These are phyloP conservation scores for Chydorus sphaericus DNA, from an alignment of 2,888 invertebrate species.

Conservation along the genomic window DNA sequence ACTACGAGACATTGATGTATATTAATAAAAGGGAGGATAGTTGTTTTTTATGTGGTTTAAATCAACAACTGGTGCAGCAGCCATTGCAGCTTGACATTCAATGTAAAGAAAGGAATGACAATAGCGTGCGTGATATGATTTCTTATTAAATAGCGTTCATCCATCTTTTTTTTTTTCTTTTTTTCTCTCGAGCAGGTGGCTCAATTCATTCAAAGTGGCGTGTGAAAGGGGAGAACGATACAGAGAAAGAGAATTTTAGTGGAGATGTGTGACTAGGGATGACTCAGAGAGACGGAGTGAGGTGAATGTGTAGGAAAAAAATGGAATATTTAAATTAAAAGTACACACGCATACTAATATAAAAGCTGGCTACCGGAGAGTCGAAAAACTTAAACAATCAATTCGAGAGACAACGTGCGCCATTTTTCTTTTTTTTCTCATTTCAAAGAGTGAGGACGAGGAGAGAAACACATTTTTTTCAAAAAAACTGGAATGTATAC, in stretches of 20 bases:
- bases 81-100: too few relatives aligned
- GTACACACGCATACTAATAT: neutral
- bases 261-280: constrained; percentile 11
- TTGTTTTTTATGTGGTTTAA: too few relatives aligned
- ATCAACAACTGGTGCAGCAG: too few relatives aligned
- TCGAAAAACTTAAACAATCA: neutral
- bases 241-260: neutral
- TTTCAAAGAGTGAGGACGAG: neutral
- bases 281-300: constrained; percentile 9
- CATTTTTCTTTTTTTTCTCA: neutral
- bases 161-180: too few relatives aligned
- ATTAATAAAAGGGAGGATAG: too few relatives aligned
- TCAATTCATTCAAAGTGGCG: too few relatives aligned
- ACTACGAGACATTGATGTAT: too few relatives aligned
- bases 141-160: too few relatives aligned
- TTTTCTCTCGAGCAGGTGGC: neutral
- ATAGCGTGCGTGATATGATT: too few relatives aligned
- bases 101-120: too few relatives aligned
- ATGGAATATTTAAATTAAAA: neutral
- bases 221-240: neutral
- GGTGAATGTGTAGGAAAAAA: neutral
- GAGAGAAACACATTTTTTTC: too few relatives aligned
- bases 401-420: neutral
- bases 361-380: neutral
- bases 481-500: too few relatives aligned